Base-by-base conservation (phyloP, 2,888 invertebrate species). In the Hypomecis atomaria region DNA sequence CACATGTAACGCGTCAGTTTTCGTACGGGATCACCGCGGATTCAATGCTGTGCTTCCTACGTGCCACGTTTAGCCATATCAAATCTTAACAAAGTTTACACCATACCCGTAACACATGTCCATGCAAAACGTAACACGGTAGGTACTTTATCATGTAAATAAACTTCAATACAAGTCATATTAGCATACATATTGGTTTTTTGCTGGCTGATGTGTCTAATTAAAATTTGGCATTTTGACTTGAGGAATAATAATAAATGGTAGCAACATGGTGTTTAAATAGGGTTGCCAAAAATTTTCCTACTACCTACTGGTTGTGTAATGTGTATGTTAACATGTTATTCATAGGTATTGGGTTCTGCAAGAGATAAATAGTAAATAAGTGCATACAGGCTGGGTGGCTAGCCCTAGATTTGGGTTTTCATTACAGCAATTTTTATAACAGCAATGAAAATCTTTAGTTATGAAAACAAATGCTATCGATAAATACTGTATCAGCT, bases 101-200 rank as follows among this genome's bases (percentile, higher is more conserved):
- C 13, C 34, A 11, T 43, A 4, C 43, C 64, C 11, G 38, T 52
- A 54, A 64, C 63, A 49, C 33, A 43, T 37, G 33, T 34, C 34
- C 62, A 59, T 62, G 54, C 50, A 36, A 48, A 69, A 71, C 69
- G 75, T 77, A 78, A 71, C 67, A 68, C 64, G 61, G 76, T 75
- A 70, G 62, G 72, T 75, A 76, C 72, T 78, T 83, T 79, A 77
- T 84, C 74, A 85, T 85, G 81, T 82, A 84, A 86, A 85, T 84
- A 78, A 58, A 69, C 65, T 69, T 69, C 66, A 70, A 71, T 71
- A 66, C 60, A 69, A 59, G 48, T 54, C 63, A 50, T 49, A 69
- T 71, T 72, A 62, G 66, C 69, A 69, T 70, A 67, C 62, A 62
- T 63, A 65, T 63, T 81, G 76, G 66, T 78, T 79, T 79, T 84